A percentile compares a stretch with the other conserved stretches of the same genome.
phyloP scores from a whole-genome alignment of 2,113 vertebrate genomes.

The Pleuronectes platessa region DNA sequence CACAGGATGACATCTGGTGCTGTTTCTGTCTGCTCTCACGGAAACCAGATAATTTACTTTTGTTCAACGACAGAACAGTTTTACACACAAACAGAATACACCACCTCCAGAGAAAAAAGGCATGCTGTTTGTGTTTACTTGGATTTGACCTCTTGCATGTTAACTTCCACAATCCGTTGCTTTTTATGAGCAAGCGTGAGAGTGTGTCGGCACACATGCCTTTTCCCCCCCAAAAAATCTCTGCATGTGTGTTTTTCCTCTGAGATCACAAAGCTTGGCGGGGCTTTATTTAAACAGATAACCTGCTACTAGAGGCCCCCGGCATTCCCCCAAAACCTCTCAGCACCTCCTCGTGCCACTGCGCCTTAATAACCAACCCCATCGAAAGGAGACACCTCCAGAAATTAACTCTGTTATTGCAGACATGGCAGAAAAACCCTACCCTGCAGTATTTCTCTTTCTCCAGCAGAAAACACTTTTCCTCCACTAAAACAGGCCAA shows the following conservation, averaged over 20 bases:
- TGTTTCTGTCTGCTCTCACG: slow-evolving; percentile 46
- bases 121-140: neutral
- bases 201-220: slow-evolving; percentile 25
- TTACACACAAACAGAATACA: slow-evolving; percentile 24
- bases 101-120: slow-evolving; percentile 9
- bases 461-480: slow-evolving; percentile 65
- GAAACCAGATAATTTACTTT: slow-evolving; percentile 36
- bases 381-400: slow-evolving; percentile 73
- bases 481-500: slow-evolving; percentile 60
- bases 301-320: slow-evolving; percentile 75
- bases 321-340: slow-evolving; percentile 65
- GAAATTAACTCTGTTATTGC: slow-evolving; percentile 74
- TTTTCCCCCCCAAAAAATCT: neutral
- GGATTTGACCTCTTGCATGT: slow-evolving; percentile 13
- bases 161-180: slow-evolving; percentile 17
- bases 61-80: slow-evolving; percentile 38
- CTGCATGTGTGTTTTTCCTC: slow-evolving; percentile 58
- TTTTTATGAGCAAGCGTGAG: neutral
- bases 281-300: slow-evolving; percentile 82
- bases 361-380: slow-evolving; percentile 64
- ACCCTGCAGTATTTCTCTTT: slow-evolving; percentile 70
- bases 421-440: slow-evolving; percentile 76
- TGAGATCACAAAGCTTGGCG: slow-evolving; percentile 57
- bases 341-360: slow-evolving; percentile 61
- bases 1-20: slow-evolving; percentile 61